Conservation (phyloP, 1,140 invertebrate species). For the Telenomus remus region DNA sequence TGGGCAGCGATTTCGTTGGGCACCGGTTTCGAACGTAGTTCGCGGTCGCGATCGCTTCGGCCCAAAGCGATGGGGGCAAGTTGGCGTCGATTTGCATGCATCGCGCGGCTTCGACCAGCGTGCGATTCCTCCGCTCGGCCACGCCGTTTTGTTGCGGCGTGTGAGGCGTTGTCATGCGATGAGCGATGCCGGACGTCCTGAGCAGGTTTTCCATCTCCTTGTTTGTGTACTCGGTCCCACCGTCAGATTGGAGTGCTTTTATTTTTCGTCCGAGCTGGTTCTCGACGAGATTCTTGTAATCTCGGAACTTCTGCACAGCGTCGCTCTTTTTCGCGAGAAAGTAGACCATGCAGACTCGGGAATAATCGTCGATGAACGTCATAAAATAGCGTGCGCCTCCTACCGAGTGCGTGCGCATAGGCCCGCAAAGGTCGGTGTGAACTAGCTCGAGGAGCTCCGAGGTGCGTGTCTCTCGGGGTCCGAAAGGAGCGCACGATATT, state of each 20-base stretch:
- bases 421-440: conserved; percentile 11
- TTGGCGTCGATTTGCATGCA: conserved; percentile 41
- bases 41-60: conserved; percentile 49
- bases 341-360: conserved; percentile 48
- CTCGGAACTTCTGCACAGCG: conserved; percentile 49
- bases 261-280: conserved; percentile 59
- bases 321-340: conserved; percentile 62
- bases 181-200: conserved; percentile 35
- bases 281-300: conserved; percentile 53
- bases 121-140: conserved; percentile 68
- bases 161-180: background rate
- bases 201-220: conserved; percentile 27
- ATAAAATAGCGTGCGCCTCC: conserved; percentile 57
- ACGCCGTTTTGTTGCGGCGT: conserved; percentile 72
- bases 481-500: conserved; percentile 1
- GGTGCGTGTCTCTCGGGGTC: background rate
- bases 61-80: conserved; percentile 38
- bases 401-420: conserved; percentile 49
- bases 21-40: conserved; percentile 51
- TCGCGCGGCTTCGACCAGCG: conserved; percentile 31
- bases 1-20: conserved; percentile 42
- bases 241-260: conserved; percentile 59
- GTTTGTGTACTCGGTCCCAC: conserved; percentile 52
- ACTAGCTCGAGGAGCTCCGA: background rate
- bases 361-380: conserved; percentile 62